Conservation (phyloP, 2,797 vertebrate species). For the Rallus crepitans region DNA sequence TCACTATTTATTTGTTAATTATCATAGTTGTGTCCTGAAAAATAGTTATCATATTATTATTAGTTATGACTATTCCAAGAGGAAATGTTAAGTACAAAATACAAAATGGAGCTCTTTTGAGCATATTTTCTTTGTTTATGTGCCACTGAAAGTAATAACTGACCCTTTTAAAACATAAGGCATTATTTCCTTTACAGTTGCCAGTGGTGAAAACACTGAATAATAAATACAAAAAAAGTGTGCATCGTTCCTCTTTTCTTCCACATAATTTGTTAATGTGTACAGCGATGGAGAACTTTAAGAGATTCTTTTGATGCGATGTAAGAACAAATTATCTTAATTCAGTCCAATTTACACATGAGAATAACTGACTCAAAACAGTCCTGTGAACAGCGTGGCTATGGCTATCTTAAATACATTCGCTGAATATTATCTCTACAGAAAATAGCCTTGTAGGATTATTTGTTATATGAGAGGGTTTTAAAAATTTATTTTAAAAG, state of each 20-base stretch:
- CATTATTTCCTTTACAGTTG: conserved; percentile 28
- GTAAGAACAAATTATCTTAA: conserved; percentile 45
- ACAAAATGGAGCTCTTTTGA: conserved; percentile 14
- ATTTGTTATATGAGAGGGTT: conserved; percentile 71
- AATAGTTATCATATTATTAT: conserved; percentile 29
- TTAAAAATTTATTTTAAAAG: conserved; percentile 71
- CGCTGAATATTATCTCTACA: conserved; percentile 66
- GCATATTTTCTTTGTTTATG: conserved; percentile 6
- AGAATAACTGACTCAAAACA: conserved; percentile 67
- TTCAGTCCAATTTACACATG: conserved; percentile 68
- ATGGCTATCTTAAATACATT: conserved; percentile 67
- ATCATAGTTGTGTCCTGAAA: background rate
- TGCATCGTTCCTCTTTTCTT: conserved; percentile 30
- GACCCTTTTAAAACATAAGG: conserved; percentile 10
- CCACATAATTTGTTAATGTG: conserved; percentile 16
- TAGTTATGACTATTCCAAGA: conserved; percentile 19
- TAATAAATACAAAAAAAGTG: background rate
- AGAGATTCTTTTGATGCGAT: background rate
- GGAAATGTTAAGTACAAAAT: background rate
- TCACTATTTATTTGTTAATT: background rate
- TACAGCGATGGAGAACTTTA: background rate
- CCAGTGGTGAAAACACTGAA: background rate
- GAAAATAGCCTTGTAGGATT: conserved; percentile 68
- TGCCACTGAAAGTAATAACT: background rate
- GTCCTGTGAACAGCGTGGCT: conserved; percentile 60